phyloP scores from a whole-genome alignment of 2,888 invertebrate species.

The Cheilosia impressa region DNA sequence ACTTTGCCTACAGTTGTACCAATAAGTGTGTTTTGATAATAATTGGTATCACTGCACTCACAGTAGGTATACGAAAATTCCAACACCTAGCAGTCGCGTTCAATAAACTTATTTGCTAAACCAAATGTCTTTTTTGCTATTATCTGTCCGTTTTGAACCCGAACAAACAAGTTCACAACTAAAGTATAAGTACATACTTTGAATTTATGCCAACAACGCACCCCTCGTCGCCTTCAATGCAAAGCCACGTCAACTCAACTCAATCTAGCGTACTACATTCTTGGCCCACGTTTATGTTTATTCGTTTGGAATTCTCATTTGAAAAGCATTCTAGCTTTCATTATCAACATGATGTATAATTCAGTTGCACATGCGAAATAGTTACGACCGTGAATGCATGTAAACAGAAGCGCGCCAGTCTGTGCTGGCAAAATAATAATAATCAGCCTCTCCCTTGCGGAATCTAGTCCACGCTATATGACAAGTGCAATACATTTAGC shows the following conservation, averaged over 20 bases:
- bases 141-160: background rate
- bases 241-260: background rate
- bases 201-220: conserved; percentile 6
- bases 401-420: background rate
- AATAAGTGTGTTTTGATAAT: too few species aligned
- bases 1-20: too few species aligned
- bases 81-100: too few species aligned
- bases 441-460: background rate
- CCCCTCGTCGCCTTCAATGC: background rate
- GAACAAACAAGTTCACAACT: conserved; percentile 3
- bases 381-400: conserved; percentile 3
- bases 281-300: background rate
- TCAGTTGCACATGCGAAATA: conserved; percentile 18
- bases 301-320: conserved; percentile 11
- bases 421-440: background rate
- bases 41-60: too few species aligned
- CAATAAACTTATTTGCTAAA: background rate
- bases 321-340: conserved; percentile 7
- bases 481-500: background rate
- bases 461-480: background rate
- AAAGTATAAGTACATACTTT: background rate
- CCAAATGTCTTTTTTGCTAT: background rate
- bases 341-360: conserved; percentile 28
- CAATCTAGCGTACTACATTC: background rate
- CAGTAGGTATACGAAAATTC: too few species aligned